These are phyloP conservation scores for Indicator maculatus DNA, from an alignment of 2,113 vertebrate genomes.

Conservation along the genomic window DNA sequence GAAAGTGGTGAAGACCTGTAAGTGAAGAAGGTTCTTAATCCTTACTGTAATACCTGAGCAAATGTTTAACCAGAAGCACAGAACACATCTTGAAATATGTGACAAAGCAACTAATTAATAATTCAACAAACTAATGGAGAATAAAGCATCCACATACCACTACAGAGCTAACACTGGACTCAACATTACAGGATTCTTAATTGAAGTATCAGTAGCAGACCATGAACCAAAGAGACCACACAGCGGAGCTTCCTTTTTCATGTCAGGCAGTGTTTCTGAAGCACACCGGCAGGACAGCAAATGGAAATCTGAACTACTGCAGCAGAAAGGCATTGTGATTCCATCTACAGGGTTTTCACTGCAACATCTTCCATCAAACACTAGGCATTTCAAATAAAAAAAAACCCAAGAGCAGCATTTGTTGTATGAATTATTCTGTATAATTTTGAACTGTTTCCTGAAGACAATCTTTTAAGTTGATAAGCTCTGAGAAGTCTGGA, in stretches of 20 bases:
- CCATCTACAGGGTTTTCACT: not conserved
- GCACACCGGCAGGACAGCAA: not conserved
- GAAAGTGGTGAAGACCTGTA: not conserved
- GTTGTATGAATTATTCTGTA: not conserved
- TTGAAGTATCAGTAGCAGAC: not conserved
- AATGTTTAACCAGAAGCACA: not conserved
- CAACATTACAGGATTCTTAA: not conserved
- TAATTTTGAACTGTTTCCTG: not conserved
- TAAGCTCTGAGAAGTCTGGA: not conserved
- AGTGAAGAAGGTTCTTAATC: not conserved
- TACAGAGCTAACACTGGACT: not conserved
- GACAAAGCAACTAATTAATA: not conserved
- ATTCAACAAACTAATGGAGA: not conserved
- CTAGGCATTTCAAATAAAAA: not conserved
- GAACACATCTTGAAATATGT: not conserved
- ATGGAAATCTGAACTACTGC: not conserved
- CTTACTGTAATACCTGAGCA: not conserved
- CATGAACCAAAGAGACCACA: not conserved
- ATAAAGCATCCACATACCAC: not conserved
- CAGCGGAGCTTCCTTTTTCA: not conserved
- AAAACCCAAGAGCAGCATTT: not conserved
- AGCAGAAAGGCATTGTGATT: not conserved
- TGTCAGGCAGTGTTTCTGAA: not conserved
- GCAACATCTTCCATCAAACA: not conserved
- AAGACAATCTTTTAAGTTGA: not conserved